Conservation (phyloP, 2,888 invertebrate genomes). For the Lordiphosa fenestrarum region DNA sequence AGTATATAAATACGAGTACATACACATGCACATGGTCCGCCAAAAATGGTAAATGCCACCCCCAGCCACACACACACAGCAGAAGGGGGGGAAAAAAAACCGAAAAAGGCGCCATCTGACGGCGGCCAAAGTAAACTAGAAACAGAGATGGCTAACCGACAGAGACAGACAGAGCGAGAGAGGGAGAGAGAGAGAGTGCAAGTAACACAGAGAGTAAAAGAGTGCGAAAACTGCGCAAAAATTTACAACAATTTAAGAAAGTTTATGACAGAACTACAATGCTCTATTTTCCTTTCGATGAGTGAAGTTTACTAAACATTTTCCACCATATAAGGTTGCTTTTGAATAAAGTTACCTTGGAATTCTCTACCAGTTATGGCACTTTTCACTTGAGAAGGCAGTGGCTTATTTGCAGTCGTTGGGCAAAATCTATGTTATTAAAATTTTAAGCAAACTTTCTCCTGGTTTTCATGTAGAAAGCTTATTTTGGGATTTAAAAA, state of each 20-base stretch:
- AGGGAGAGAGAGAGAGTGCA: background rate
- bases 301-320: too few species aligned
- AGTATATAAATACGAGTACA: slow-evolving; percentile 2
- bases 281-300: background rate
- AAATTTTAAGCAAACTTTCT: too few species aligned
- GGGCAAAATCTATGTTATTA: too few species aligned
- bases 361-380: background rate
- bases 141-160: slow-evolving; percentile 4
- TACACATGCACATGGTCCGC: slow-evolving; percentile 26
- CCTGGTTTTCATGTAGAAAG: too few species aligned
- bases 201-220: background rate
- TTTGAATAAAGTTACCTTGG: background rate
- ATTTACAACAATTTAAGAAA: slow-evolving; percentile 33
- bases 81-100: slow-evolving; percentile 9
- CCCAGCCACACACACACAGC: background rate
- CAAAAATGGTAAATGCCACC: slow-evolving; percentile 20
- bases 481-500: too few species aligned
- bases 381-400: too few species aligned
- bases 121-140: slow-evolving; percentile 34
- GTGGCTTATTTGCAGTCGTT: too few species aligned
- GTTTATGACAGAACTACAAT: background rate
- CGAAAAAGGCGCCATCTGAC: slow-evolving; percentile 56
- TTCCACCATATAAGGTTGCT: too few species aligned
- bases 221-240: slow-evolving; percentile 31
- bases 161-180: slow-evolving; percentile 4